Conservation (phyloP, 2,797 vertebrate genomes). For the Rhynchotus rufescens region DNA sequence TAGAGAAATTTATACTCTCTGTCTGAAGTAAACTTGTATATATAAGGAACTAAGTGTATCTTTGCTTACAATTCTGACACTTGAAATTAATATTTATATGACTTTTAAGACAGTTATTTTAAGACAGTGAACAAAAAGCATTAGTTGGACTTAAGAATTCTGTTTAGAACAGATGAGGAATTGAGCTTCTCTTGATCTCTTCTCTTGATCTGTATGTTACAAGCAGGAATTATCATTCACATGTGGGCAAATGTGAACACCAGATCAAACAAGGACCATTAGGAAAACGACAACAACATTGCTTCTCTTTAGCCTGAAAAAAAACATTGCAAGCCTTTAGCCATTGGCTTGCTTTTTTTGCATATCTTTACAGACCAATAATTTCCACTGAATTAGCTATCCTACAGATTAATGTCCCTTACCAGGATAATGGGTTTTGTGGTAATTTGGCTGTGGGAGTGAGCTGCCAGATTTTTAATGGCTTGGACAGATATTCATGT, state of each 20-base stretch:
- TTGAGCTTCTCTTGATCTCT: neutral
- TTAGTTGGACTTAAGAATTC: neutral
- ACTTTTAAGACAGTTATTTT: neutral
- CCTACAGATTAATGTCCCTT: constrained; percentile 23
- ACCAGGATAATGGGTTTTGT: neutral
- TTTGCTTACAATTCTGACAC: neutral
- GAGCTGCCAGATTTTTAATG: constrained; percentile 4
- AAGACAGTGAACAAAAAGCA: neutral
- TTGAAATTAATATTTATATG: neutral
- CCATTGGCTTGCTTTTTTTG: constrained; percentile 1
- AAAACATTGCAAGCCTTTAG: neutral
- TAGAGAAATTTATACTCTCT: neutral
- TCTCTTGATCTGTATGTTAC: neutral
- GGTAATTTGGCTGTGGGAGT: neutral
- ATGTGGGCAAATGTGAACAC: neutral
- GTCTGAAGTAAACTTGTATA: neutral
- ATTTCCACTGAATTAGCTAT: constrained; percentile 34
- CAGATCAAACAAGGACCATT: neutral
- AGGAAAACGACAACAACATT: fast-evolving
- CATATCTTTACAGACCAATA: neutral
- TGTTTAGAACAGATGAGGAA: neutral
- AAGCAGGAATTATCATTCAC: neutral
- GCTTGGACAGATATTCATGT: neutral
- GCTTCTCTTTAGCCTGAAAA: neutral
- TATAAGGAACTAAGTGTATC: neutral